A percentile compares a stretch with the other conserved stretches of the same genome.
Evolutionary conservation across 2,113 vertebrate species (phyloP).

Genomic region (Montifringilla adamsi): DNA sequence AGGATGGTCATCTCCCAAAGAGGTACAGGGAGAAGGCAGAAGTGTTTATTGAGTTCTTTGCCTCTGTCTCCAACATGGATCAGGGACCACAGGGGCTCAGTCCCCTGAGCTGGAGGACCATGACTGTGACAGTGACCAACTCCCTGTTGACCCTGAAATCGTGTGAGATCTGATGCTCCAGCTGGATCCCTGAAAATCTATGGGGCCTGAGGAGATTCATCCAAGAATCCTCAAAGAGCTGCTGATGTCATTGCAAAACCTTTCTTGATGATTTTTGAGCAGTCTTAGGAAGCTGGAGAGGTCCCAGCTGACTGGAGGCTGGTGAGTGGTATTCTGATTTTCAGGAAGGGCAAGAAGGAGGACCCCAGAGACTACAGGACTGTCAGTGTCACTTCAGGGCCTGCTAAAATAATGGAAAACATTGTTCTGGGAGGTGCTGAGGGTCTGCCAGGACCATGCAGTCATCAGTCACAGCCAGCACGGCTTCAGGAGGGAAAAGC

Average conservation of each 20-base stretch:
- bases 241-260: not conserved
- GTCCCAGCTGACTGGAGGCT: not conserved
- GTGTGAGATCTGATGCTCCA: not conserved
- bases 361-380: not conserved
- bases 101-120: not conserved
- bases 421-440: not conserved
- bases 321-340: not conserved
- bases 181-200: not conserved
- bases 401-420: not conserved
- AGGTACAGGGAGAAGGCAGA: not conserved
- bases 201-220: not conserved
- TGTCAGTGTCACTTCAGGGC: not conserved
- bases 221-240: not conserved
- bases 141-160: not conserved
- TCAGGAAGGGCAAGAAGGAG: not conserved
- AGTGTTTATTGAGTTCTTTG: not conserved
- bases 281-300: not conserved
- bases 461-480: not conserved
- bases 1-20: not conserved
- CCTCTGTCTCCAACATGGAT: fast-evolving
- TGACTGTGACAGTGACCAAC: not conserved
- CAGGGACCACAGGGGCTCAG: not conserved
- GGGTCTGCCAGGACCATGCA: not conserved
- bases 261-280: not conserved
- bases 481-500: too few relatives aligned